Base-by-base conservation (phyloP, 2,888 invertebrate species). In the Oxycera nigricornis region DNA sequence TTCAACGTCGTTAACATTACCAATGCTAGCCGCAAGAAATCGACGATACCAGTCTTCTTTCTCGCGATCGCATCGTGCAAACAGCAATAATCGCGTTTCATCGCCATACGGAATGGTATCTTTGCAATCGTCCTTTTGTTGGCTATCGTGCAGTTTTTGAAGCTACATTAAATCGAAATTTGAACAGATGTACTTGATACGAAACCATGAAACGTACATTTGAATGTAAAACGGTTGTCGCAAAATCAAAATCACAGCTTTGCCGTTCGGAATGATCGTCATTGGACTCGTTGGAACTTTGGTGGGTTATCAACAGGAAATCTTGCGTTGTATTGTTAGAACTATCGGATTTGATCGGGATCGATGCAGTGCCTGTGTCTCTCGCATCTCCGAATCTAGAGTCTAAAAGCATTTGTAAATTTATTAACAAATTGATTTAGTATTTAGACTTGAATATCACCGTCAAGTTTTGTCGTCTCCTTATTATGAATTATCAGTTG, bases 31-130 rank as follows among this genome's bases (percentile, higher is more conserved):
- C 1, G 83, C 79, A 0, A 79, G 68, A 76, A 85, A 85, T 24
- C 85, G 82, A 9, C 85, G 81, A 79, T 83, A 85, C 85, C 85
- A 85, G 76, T 85, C 85, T 76, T 85, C 85, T 72, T 85, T 85
- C 76, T 85, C 85, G 17, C 85, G 81, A 76, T 84, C 83, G 35
- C 82, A 81, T 30, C 85, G 81, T 0, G 85, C 81, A 75, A 85
- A 85, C 6, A 85, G 74, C 65, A 85, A 72, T 28, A 85, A 76
- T 46, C 84, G 81, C 35, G 82, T 83, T 78, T 85, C 84, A 78
- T 85, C 85, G 2, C 85, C 85, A 59, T 82, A 83, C 1, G 84
- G 85, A n/a, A 85, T 81, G 0, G 78, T 72, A 41, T 70, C 68
- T 22, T 39, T 57, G 7, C 6, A 7, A 4, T 1, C 35, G 11